phyloP scores from a whole-genome alignment of 2,113 vertebrate genomes.

The Callopanchax toddi region DNA sequence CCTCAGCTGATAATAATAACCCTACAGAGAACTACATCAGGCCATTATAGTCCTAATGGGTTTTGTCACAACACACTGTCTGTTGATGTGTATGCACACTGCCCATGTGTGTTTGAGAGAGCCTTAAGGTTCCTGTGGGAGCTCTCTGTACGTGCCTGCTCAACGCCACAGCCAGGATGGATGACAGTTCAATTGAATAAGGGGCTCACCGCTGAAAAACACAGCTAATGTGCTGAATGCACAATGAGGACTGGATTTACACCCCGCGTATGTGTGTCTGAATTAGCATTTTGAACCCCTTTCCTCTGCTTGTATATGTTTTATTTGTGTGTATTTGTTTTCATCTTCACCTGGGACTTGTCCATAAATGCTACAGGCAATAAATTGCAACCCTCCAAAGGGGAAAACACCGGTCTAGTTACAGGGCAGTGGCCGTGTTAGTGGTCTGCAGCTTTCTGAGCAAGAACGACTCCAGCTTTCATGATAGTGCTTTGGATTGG shows the following conservation, averaged over 20 bases:
- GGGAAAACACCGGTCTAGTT: slow-evolving; percentile 58
- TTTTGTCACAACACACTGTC: slow-evolving; percentile 51
- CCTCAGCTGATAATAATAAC: slow-evolving; percentile 62
- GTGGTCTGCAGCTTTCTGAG: slow-evolving; percentile 41
- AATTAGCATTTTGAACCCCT: slow-evolving; percentile 69
- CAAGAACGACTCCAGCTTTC: slow-evolving; percentile 24
- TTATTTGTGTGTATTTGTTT: slow-evolving; percentile 44
- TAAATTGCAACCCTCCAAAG: slow-evolving; percentile 51
- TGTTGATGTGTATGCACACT: slow-evolving; percentile 67
- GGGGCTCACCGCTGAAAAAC: slow-evolving; percentile 69
- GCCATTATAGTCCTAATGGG: slow-evolving; percentile 67
- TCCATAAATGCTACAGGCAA: slow-evolving; percentile 64
- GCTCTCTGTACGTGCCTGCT: slow-evolving; percentile 63
- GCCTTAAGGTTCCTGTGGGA: slow-evolving; percentile 67
- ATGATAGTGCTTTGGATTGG: slow-evolving; percentile 34
- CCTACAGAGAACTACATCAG: slow-evolving; percentile 56
- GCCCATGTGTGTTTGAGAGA: slow-evolving; percentile 57
- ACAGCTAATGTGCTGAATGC: slow-evolving; percentile 68
- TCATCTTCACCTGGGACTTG: slow-evolving; percentile 59
- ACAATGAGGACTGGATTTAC: slow-evolving; percentile 72
- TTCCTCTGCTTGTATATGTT: slow-evolving; percentile 36
- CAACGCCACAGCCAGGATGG: slow-evolving; percentile 63
- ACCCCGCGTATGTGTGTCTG: slow-evolving; percentile 54
- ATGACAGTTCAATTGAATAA: slow-evolving; percentile 75
- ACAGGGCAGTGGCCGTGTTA: slow-evolving; percentile 50